A percentile compares a stretch with the other conserved stretches of the same genome.
phyloP scores from a whole-genome alignment of 2,113 vertebrate genomes.

The Spilogale gracilis region DNA sequence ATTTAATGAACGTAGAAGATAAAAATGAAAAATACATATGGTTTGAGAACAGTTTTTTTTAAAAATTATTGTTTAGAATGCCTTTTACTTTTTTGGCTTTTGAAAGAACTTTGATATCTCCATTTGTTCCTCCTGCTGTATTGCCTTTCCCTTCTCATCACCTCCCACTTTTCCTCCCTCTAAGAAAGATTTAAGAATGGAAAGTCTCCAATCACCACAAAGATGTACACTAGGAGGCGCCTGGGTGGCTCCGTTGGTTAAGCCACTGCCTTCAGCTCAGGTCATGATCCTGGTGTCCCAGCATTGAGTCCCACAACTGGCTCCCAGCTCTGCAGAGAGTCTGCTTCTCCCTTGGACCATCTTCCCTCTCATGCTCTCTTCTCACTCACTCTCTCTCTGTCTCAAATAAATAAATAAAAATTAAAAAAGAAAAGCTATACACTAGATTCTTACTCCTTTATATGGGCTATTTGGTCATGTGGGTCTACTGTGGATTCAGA shows the following conservation, averaged over 20 bases:
- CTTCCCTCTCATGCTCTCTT: too few relatives aligned
- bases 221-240: not conserved
- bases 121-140: not conserved
- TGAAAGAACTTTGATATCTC: not conserved
- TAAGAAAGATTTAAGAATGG: not conserved
- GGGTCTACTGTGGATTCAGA: not conserved
- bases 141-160: fast-evolving
- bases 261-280: too few relatives aligned
- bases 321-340: too few relatives aligned
- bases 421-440: not conserved
- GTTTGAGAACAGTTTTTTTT: not conserved
- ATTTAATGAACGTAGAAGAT: not conserved
- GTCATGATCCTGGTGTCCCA: too few relatives aligned
- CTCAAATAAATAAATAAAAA: too few relatives aligned
- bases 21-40: not conserved
- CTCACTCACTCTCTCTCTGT: too few relatives aligned
- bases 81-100: not conserved
- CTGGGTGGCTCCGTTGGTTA: too few relatives aligned
- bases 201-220: not conserved
- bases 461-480: fast-evolving
- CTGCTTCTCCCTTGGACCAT: too few relatives aligned
- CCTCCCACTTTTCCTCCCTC: fast-evolving
- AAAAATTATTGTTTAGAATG: not conserved
- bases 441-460: not conserved
- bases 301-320: too few relatives aligned